A percentile compares a stretch with the other conserved stretches of the same genome.
Conservation (phyloP, 2,113 vertebrate genomes). For the Microcebus lehilahytsara region DNA sequence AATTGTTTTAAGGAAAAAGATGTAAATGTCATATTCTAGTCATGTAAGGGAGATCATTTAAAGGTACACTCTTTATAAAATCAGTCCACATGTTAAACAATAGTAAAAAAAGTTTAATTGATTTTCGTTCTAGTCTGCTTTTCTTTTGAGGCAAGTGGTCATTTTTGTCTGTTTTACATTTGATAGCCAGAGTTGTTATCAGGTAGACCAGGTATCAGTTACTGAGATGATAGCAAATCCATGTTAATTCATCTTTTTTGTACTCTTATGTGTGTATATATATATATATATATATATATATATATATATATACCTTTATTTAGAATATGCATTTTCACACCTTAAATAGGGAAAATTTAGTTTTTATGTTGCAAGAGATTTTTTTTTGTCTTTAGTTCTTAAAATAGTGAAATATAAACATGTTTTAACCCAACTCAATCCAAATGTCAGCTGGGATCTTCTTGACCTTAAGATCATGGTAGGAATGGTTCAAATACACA, state of each 20-base stretch:
- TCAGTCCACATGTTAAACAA: not conserved
- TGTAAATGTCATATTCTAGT: not conserved
- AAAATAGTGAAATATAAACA: not conserved
- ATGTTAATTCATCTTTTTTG: not conserved
- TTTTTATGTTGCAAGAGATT: not conserved
- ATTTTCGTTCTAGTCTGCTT: not conserved
- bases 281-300: not conserved
- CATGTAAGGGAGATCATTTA: not conserved
- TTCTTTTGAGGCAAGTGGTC: not conserved
- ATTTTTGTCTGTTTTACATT: not conserved
- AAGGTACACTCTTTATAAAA: not conserved
- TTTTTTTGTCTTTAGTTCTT: not conserved
- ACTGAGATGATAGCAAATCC: not conserved
- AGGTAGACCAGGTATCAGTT: not conserved
- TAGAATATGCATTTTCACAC: not conserved
- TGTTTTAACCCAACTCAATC: not conserved
- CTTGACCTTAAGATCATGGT: not conserved
- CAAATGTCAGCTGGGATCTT: not conserved
- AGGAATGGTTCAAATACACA: not conserved
- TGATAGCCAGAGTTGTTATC: not conserved
- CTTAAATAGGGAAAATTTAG: not conserved
- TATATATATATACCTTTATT: not conserved
- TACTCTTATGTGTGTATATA: not conserved
- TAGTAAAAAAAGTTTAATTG: not conserved
- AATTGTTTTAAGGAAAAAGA: not conserved